Percentiles rank a stretch among this genome's conserved stretches.
phyloP scores from a whole-genome alignment of 2,797 vertebrate species.

The Smutsia temminckii region DNA sequence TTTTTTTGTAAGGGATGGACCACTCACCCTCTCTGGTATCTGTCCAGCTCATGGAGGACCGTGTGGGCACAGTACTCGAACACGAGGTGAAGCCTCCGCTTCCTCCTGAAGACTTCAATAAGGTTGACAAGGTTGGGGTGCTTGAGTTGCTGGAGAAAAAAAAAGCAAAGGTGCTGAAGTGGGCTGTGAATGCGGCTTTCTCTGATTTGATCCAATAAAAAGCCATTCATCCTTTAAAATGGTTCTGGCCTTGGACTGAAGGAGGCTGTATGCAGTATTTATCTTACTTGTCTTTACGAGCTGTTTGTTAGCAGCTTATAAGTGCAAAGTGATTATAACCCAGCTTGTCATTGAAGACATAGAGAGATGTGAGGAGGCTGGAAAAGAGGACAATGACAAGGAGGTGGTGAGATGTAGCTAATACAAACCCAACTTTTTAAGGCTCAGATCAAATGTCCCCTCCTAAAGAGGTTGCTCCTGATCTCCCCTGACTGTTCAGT shows the following conservation, averaged over 20 bases:
- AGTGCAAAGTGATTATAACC: not conserved
- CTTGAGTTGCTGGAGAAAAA: conserved; percentile 92
- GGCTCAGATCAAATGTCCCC: not conserved
- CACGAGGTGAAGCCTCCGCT: conserved; percentile 94
- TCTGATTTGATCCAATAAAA: not conserved
- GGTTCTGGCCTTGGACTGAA: not conserved
- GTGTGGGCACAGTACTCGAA: conserved; percentile 98
- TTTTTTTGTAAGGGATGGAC: not conserved
- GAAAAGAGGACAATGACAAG: not conserved
- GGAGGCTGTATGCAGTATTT: not conserved
- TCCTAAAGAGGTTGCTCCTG: not conserved
- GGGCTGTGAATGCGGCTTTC: not conserved
- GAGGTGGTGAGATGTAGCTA: not conserved
- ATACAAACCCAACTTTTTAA: not conserved
- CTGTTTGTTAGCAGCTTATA: not conserved
- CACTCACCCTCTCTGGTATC: conserved; percentile 92
- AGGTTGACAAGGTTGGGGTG: conserved; percentile 96
- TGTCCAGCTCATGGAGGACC: conserved; percentile 94
- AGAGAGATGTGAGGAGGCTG: not conserved
- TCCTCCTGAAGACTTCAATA: conserved; percentile 95
- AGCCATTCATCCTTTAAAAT: not conserved
- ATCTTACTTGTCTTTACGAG: not conserved
- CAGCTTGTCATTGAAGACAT: not conserved
- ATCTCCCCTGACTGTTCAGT: too few relatives aligned
- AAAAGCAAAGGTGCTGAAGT: not conserved